Conservation (phyloP, 2,797 vertebrate genomes). For the Gadopsis bispinosus region DNA sequence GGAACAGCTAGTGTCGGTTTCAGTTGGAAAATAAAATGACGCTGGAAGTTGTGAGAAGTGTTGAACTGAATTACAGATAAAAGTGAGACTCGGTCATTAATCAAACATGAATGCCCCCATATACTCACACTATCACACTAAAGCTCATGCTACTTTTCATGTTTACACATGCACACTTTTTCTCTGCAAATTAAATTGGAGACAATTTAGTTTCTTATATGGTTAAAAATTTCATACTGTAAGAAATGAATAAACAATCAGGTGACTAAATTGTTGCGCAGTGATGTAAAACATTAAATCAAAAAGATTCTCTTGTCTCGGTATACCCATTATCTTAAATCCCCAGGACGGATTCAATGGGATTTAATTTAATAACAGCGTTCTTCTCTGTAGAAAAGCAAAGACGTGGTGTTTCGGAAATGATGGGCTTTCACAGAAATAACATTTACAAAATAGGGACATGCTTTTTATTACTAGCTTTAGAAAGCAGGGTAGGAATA, state of each 20-base stretch:
- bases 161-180: not conserved
- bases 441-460: slow-evolving; percentile 37
- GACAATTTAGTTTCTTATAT: slow-evolving; percentile 8
- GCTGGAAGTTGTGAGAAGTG: slow-evolving; percentile 5
- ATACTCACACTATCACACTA: slow-evolving; percentile 1
- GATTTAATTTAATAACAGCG: slow-evolving; percentile 38
- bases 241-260: slow-evolving; percentile 23
- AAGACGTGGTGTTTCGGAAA: slow-evolving; percentile 26
- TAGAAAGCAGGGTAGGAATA: slow-evolving; percentile 1
- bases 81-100: slow-evolving; percentile 27
- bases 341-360: slow-evolving; percentile 22
- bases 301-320: slow-evolving; percentile 22
- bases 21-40: slow-evolving; percentile 33
- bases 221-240: not conserved
- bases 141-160: slow-evolving; percentile 6
- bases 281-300: slow-evolving; percentile 42
- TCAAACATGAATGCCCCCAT: slow-evolving; percentile 7
- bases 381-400: not conserved
- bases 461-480: slow-evolving; percentile 7
- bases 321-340: slow-evolving; percentile 17
- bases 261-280: slow-evolving; percentile 23
- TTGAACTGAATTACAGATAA: slow-evolving; percentile 6
- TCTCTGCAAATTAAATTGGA: slow-evolving; percentile 3
- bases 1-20: slow-evolving; percentile 8
- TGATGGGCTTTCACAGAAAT: slow-evolving; percentile 34